Percentiles rank a stretch among this genome's conserved stretches.
Conservation (phyloP, 2,797 vertebrate genomes). For the Gallirallus australis region DNA sequence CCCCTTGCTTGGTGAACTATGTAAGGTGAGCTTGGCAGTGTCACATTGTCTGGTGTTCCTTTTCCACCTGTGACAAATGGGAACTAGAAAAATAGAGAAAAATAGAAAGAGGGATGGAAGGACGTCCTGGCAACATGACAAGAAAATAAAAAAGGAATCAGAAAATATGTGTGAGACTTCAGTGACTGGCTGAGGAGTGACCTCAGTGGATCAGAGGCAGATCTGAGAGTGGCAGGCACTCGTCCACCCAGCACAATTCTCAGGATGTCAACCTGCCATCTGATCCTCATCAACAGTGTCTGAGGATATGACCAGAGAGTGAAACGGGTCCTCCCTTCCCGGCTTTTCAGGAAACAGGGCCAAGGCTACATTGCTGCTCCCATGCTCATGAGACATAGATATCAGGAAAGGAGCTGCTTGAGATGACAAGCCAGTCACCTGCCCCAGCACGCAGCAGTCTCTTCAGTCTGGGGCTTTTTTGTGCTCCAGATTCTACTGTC, state of each 20-base stretch:
- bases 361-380: background rate
- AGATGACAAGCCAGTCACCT: background rate
- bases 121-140: background rate
- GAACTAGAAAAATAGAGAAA: background rate
- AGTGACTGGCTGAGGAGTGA: background rate
- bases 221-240: background rate
- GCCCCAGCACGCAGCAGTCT: rapidly evolving
- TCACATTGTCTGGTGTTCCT: background rate
- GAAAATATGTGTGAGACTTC: background rate
- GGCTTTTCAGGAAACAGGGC: background rate
- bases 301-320: background rate
- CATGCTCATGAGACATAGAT: background rate
- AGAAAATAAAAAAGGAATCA: background rate
- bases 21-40: background rate
- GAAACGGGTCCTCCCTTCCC: background rate
- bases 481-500: background rate
- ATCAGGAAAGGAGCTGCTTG: background rate
- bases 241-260: background rate
- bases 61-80: background rate
- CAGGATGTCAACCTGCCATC: background rate
- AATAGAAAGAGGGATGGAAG: background rate
- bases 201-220: rapidly evolving
- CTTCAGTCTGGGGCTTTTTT: background rate
- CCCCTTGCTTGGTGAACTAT: background rate
- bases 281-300: slow-evolving; percentile 9